phyloP scores from a whole-genome alignment of 2,888 invertebrate genomes.

The Drosophila affinis region DNA sequence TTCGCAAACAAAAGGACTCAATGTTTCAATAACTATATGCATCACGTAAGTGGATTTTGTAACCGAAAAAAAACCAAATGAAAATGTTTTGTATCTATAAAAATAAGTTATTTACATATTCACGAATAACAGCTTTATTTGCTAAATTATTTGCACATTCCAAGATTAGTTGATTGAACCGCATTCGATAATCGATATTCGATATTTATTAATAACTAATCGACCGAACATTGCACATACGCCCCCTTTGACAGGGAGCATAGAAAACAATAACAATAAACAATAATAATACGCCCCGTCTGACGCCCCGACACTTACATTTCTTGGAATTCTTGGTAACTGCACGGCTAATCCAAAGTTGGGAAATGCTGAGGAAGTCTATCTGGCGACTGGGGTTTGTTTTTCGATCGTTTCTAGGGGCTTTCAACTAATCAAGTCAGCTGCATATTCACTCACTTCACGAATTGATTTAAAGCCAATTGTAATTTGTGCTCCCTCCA shows the following conservation, averaged over 20 bases:
- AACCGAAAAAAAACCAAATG: too few species aligned
- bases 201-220: conserved; percentile 14
- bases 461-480: conserved; percentile 4
- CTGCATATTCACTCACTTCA: conserved; percentile 10
- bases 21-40: too few species aligned
- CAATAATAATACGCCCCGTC: conserved; percentile 41
- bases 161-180: conserved; percentile 25
- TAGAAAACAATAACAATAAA: conserved; percentile 23
- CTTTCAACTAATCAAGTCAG: not conserved
- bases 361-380: not conserved
- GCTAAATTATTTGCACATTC: not conserved
- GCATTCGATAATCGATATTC: conserved; percentile 9
- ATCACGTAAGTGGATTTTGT: too few species aligned
- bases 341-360: conserved; percentile 42
- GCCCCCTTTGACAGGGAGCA: conserved; percentile 13
- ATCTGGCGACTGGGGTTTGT: not conserved
- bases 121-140: too few species aligned
- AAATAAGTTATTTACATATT: not conserved
- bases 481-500: not conserved
- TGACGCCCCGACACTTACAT: conserved; percentile 26
- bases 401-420: not conserved
- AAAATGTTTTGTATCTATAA: too few species aligned
- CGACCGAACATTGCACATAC: conserved; percentile 16
- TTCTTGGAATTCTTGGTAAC: conserved; percentile 14
- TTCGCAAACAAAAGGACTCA: too few species aligned